These are phyloP conservation scores for Vanacampus margaritifer DNA, from an alignment of 2,113 vertebrate species.

Conservation along the genomic window DNA sequence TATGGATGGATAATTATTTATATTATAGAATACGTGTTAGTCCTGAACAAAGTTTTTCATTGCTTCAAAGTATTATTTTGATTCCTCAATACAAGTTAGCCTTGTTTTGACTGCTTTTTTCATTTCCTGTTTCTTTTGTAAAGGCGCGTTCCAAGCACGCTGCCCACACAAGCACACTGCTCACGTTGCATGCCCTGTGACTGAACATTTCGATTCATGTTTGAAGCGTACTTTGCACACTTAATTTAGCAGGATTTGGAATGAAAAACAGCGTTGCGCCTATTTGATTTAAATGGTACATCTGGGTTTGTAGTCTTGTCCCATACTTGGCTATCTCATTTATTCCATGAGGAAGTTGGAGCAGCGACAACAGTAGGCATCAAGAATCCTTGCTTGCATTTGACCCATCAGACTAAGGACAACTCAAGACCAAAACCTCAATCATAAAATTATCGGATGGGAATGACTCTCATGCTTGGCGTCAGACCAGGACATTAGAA, in stretches of 20 bases:
- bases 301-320: conserved; percentile 36
- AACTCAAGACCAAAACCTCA: too few relatives aligned
- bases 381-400: neutral
- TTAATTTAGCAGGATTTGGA: conserved; percentile 44
- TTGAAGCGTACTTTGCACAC: conserved; percentile 35
- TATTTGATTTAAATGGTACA: conserved; percentile 31
- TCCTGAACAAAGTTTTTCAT: neutral
- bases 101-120: conserved; percentile 17
- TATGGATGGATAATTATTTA: too few relatives aligned
- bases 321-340: conserved; percentile 1
- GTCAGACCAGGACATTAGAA: too few relatives aligned
- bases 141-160: conserved; percentile 20
- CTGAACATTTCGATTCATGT: conserved; percentile 17
- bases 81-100: conserved; percentile 1
- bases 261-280: conserved; percentile 24
- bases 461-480: too few relatives aligned
- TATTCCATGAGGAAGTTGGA: conserved; percentile 19
- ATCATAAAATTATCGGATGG: too few relatives aligned
- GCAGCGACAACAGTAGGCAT: neutral
- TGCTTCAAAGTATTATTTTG: conserved; percentile 3
- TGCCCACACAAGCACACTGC: conserved; percentile 22
- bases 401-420: too few relatives aligned
- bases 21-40: too few relatives aligned
- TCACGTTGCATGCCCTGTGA: conserved; percentile 50
- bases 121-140: conserved; percentile 3